phyloP scores from a whole-genome alignment of 2,888 invertebrate genomes.

The Arctia plantaginis region DNA sequence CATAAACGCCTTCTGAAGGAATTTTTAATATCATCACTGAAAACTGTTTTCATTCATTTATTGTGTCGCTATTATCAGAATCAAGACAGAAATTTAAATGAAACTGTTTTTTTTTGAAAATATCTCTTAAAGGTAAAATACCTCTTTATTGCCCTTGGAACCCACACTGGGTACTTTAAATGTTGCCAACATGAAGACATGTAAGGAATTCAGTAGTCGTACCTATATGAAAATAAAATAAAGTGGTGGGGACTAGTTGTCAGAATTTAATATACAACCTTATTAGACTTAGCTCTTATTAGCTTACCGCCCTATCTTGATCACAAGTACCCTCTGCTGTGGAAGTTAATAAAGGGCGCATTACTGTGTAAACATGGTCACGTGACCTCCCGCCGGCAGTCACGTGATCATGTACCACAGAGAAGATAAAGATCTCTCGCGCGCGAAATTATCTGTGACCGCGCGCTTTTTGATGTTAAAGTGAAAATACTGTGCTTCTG shows the following conservation, averaged over 20 bases:
- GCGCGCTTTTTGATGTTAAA: conserved; percentile 66
- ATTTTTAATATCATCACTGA: no score
- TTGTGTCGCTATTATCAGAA: no score
- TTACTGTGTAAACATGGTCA: conserved; percentile 75
- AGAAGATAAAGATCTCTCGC: conserved; percentile 75
- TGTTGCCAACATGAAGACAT: no score
- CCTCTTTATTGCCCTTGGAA: no score
- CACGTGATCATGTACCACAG: conserved; percentile 69
- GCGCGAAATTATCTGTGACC: conserved; percentile 78
- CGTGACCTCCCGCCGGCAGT: conserved; percentile 72
- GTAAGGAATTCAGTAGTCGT: no score
- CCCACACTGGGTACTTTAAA: no score
- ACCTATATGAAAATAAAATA: no score
- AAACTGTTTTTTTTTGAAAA: no score
- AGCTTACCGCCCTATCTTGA: conserved; percentile 54
- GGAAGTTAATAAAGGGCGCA: conserved; percentile 76
- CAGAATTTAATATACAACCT: conserved; percentile 55
- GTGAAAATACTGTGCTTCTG: conserved; percentile 40
- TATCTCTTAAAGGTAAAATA: no score
- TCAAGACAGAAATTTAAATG: no score
- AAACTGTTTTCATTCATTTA: no score
- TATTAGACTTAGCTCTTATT: conserved; percentile 55
- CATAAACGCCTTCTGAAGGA: no score
- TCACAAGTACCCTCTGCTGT: conserved; percentile 48
- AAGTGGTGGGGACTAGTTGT: conserved; percentile 11